phyloP scores from a whole-genome alignment of 2,888 invertebrate genomes.

The Yponomeuta sedellus region DNA sequence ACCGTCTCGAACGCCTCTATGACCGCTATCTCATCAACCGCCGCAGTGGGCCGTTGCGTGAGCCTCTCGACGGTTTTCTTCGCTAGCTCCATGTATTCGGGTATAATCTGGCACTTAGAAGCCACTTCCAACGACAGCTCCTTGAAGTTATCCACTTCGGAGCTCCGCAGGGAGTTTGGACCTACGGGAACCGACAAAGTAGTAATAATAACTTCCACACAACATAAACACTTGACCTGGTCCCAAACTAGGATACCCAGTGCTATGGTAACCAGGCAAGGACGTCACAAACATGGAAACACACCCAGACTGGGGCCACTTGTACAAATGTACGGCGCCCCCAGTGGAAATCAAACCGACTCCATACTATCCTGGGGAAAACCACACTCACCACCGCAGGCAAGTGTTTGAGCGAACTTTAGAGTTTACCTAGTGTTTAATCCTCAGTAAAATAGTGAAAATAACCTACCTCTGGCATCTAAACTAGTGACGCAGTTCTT shows the following conservation, averaged over 20 bases:
- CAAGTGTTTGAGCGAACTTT: neutral
- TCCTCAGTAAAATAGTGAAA: too few species aligned
- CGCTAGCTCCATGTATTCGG: conserved; percentile 65
- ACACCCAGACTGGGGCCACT: too few species aligned
- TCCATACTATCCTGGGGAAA: too few species aligned
- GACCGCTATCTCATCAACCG: conserved; percentile 33
- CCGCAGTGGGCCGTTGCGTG: neutral
- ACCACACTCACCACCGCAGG: too few species aligned
- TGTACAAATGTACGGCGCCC: too few species aligned
- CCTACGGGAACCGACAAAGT: conserved; percentile 30
- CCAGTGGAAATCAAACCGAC: too few species aligned
- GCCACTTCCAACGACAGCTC: conserved; percentile 60
- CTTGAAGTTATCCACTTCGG: conserved; percentile 54
- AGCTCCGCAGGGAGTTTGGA: conserved; percentile 43
- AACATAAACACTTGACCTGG: too few species aligned
- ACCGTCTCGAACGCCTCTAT: conserved; percentile 58
- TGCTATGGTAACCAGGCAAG: too few species aligned
- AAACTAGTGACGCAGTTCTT: conserved; percentile 39
- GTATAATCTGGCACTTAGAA: conserved; percentile 61
- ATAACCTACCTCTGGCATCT: conserved; percentile 44
- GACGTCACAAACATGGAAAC: too few species aligned
- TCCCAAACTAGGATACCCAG: too few species aligned
- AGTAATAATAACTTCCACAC: too few species aligned
- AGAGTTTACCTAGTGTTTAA: too few species aligned
- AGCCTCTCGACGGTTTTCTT: conserved; percentile 52